Evolutionary conservation across 2,113 vertebrate species (phyloP).

Genomic region (Grus americana): DNA sequence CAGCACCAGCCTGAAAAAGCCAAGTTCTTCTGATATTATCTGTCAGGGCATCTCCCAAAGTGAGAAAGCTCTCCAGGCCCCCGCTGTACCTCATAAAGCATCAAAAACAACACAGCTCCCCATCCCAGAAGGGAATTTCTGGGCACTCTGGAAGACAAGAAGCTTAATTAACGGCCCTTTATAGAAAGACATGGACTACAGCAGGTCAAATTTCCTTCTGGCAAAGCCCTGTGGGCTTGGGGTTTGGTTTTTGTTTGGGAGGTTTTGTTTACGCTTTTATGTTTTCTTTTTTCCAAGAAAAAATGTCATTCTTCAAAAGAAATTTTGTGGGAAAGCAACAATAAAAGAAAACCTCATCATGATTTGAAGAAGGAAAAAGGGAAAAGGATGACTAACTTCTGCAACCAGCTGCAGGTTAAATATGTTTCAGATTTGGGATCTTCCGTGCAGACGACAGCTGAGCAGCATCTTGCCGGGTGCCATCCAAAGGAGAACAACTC

Average conservation of each 20-base stretch:
- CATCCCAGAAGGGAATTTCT: neutral
- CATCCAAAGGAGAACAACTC: neutral
- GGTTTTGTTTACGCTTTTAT: neutral
- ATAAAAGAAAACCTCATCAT: neutral
- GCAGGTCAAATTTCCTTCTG: neutral
- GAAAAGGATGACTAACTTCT: neutral
- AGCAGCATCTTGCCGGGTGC: rapidly evolving
- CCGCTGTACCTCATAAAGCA: neutral
- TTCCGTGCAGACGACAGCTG: neutral
- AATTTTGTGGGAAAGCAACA: neutral
- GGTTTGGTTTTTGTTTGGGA: too few relatives aligned
- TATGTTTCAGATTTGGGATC: neutral
- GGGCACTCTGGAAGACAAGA: neutral
- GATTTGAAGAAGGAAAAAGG: neutral
- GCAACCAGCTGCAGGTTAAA: neutral
- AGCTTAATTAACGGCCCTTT: neutral
- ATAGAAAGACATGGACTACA: neutral
- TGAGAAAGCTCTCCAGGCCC: neutral
- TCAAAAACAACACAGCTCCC: neutral
- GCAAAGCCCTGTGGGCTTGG: neutral
- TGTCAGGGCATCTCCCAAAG: neutral
- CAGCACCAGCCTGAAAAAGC: neutral
- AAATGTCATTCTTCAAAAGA: neutral
- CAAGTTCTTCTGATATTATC: neutral
- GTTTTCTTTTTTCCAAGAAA: neutral